A percentile compares a stretch with the other conserved stretches of the same genome.
Evolutionary conservation across 2,113 vertebrate genomes (phyloP).

Genomic region (Diadophis punctatus): DNA sequence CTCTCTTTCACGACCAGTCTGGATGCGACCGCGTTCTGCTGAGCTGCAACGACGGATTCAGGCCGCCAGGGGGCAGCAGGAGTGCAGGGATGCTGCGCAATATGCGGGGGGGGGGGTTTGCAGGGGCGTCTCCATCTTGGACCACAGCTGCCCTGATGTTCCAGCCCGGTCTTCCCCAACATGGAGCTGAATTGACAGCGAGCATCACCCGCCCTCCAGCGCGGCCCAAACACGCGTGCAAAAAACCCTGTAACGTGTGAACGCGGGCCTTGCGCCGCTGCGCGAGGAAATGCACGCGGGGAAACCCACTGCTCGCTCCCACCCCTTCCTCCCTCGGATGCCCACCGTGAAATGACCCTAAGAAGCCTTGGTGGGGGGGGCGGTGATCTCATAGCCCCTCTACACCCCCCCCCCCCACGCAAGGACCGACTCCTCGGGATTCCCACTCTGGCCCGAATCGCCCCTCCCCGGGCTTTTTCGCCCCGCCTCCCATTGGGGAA

Average conservation of each 20-base stretch:
- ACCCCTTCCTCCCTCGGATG: background rate
- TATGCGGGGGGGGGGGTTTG: background rate
- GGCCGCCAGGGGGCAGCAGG: background rate
- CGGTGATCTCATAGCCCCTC: background rate
- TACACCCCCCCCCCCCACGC: too few species aligned
- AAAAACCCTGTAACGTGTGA: background rate
- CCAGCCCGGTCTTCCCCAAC: background rate
- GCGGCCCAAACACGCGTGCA: background rate
- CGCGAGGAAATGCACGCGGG: background rate
- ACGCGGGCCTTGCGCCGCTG: background rate
- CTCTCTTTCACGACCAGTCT: background rate
- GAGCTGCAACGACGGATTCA: background rate
- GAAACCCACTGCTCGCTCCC: background rate
- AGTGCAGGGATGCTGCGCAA: background rate
- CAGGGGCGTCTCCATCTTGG: background rate
- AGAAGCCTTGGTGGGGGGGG: background rate
- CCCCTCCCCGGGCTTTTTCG: too few species aligned
- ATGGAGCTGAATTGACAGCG: background rate
- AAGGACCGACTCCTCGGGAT: background rate
- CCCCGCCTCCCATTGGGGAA: background rate
- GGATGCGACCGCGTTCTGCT: background rate
- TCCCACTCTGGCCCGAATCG: background rate
- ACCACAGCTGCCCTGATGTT: background rate
- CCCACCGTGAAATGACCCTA: background rate
- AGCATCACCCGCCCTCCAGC: background rate